Conservation (phyloP, 2,888 invertebrate species). For the Hetaerina titia region DNA sequence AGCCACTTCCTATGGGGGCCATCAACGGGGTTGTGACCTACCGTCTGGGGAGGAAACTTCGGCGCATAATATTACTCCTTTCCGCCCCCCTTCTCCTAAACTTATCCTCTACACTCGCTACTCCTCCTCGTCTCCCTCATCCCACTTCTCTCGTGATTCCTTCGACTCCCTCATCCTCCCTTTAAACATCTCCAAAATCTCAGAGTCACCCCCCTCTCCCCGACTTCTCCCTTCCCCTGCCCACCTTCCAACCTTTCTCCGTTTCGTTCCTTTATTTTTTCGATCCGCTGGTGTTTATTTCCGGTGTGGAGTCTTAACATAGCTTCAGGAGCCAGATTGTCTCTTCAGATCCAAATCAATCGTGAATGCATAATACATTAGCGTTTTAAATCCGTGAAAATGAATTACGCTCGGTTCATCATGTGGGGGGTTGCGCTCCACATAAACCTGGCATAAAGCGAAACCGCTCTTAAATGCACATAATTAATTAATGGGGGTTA, state of each 20-base stretch:
- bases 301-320: slow-evolving; percentile 1
- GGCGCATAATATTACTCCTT: not conserved
- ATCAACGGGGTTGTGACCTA: not conserved
- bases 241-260: not conserved
- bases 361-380: slow-evolving; percentile 44
- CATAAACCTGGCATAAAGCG: not conserved
- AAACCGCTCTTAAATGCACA: slow-evolving; percentile 4
- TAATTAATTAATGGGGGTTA: not conserved
- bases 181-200: not conserved
- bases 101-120: not conserved
- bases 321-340: slow-evolving; percentile 47
- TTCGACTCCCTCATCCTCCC: not conserved
- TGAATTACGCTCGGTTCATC: slow-evolving; percentile 10
- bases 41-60: not conserved
- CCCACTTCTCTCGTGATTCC: not conserved
- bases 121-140: not conserved
- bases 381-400: slow-evolving; percentile 32
- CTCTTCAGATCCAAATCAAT: slow-evolving; percentile 55
- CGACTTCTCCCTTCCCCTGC: not conserved
- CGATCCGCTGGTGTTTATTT: not conserved
- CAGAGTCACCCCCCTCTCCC: not conserved
- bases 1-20: not conserved
- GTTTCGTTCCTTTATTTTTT: not conserved
- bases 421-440: not conserved
- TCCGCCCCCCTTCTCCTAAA: not conserved